phyloP scores from a whole-genome alignment of 2,888 invertebrate genomes.

The Gibbula magus region DNA sequence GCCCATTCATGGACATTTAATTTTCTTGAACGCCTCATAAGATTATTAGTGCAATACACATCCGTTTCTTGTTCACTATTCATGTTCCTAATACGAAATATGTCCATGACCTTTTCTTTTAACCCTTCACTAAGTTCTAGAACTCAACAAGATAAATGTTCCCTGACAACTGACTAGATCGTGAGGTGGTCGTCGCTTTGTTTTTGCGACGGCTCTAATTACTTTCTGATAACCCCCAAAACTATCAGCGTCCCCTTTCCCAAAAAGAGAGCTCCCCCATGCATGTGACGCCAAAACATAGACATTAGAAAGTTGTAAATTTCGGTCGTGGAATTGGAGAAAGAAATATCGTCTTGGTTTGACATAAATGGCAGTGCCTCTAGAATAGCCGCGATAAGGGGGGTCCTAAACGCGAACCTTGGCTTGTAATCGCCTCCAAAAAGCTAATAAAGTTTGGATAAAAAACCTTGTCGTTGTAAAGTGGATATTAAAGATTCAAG shows the following conservation, averaged over 20 bases:
- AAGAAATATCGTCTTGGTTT: neutral
- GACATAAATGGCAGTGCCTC: neutral
- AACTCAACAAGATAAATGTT: too few species aligned
- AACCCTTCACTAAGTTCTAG: too few species aligned
- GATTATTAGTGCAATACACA: too few species aligned
- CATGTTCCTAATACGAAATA: too few species aligned
- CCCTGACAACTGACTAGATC: too few species aligned
- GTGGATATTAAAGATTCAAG: too few species aligned
- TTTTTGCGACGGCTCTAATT: constrained; percentile 17
- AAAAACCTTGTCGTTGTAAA: too few species aligned
- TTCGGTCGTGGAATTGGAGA: constrained; percentile 13
- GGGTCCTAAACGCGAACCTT: neutral
- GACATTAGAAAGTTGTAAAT: constrained; percentile 13
- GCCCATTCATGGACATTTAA: too few species aligned
- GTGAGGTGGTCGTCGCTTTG: neutral
- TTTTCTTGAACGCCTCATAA: too few species aligned
- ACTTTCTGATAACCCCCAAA: constrained; percentile 8
- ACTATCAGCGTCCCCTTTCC: neutral
- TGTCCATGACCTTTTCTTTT: too few species aligned
- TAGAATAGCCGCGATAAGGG: neutral
- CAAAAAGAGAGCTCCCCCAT: neutral
- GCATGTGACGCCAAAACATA: neutral
- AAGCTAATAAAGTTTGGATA: too few species aligned
- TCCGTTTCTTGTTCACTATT: too few species aligned
- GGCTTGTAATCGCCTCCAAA: neutral